Evolutionary conservation across 2,113 vertebrate species (phyloP).

Genomic region (Gorilla gorilla): DNA sequence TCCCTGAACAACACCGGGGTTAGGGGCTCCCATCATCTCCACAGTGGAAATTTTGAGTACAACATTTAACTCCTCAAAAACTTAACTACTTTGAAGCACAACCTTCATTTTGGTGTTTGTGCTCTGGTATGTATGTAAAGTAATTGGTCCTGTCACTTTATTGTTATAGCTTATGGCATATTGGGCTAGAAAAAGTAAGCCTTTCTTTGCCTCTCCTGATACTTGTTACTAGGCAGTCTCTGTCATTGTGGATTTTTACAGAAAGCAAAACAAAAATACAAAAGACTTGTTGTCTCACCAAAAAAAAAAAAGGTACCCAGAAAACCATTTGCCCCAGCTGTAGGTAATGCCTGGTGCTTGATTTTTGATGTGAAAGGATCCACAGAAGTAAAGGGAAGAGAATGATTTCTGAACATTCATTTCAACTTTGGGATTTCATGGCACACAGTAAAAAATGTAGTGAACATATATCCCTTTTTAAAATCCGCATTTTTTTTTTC

Average conservation of each 20-base stretch:
- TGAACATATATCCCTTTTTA: background rate
- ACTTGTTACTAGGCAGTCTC: background rate
- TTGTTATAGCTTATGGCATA: background rate
- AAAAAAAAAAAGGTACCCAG: background rate
- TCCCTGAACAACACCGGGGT: background rate
- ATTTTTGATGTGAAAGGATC: conserved; percentile 27
- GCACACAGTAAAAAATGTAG: background rate
- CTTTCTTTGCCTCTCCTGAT: background rate
- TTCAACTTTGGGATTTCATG: background rate
- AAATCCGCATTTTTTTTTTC: background rate
- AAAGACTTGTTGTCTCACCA: background rate
- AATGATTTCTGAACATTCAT: background rate
- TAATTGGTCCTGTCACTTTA: background rate
- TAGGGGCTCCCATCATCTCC: background rate
- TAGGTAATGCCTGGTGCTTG: background rate
- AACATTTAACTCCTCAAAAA: background rate
- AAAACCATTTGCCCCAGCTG: background rate
- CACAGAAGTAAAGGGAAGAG: background rate
- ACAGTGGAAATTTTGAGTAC: background rate
- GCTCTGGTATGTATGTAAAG: background rate
- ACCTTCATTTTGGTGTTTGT: background rate
- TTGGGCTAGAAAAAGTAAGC: background rate
- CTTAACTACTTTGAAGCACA: background rate
- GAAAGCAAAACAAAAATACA: background rate
- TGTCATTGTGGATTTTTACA: background rate